Percentiles rank a stretch among this genome's conserved stretches.
These are phyloP conservation scores for Monochamus alternatus DNA, from an alignment of 2,888 invertebrate species.

Conservation along the genomic window DNA sequence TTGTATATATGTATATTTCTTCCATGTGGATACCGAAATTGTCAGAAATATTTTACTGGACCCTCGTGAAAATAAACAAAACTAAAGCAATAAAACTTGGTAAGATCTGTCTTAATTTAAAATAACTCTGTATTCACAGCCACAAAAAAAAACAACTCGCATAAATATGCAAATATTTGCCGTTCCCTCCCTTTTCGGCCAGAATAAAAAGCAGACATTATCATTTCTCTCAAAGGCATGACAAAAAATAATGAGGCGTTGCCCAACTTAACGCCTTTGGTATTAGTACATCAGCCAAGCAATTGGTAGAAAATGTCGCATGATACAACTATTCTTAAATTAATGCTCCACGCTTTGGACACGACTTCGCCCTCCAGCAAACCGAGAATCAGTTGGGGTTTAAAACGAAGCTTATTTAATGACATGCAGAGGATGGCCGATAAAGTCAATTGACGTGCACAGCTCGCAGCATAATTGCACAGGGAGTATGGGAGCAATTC, in stretches of 20 bases:
- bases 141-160: slow-evolving; percentile 64
- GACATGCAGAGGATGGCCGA: slow-evolving; percentile 30
- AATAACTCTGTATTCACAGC: slow-evolving; percentile 64
- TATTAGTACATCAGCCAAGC: slow-evolving; percentile 58
- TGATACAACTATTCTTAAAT: slow-evolving; percentile 60
- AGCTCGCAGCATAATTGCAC: slow-evolving; percentile 22
- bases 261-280: slow-evolving; percentile 64
- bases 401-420: slow-evolving; percentile 36
- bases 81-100: slow-evolving; percentile 54
- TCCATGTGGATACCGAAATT: not conserved
- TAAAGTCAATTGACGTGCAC: slow-evolving; percentile 29
- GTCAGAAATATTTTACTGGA: slow-evolving; percentile 46
- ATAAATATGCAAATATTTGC: slow-evolving; percentile 67
- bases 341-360: slow-evolving; percentile 48
- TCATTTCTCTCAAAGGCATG: slow-evolving; percentile 65
- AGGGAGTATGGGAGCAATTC: slow-evolving; percentile 19
- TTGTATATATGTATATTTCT: too few species aligned
- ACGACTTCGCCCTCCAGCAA: slow-evolving; percentile 34
- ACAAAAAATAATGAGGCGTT: slow-evolving; percentile 67
- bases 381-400: slow-evolving; percentile 15
- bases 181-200: slow-evolving; percentile 57
- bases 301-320: slow-evolving; percentile 60
- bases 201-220: slow-evolving; percentile 67
- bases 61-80: slow-evolving; percentile 48
- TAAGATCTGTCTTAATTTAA: slow-evolving; percentile 64